Evolutionary conservation across 1,140 invertebrate genomes (phyloP), one percentile per base, ranked within the genome.

Genomic region (Pogonomyrmex barbatus): DNA sequence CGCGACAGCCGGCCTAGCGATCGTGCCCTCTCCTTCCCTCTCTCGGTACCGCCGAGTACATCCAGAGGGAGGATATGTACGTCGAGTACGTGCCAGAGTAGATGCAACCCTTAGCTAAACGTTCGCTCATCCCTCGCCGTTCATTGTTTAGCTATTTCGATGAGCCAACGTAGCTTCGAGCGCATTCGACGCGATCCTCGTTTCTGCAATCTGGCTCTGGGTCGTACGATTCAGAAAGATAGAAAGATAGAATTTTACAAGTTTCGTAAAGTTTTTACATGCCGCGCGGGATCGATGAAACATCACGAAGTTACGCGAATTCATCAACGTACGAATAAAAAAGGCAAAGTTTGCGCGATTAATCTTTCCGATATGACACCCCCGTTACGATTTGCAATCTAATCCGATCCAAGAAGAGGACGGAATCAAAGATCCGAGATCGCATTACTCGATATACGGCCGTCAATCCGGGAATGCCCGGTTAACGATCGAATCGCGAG

Each of bases 111-210:
- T 79, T 68, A 86, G 47, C 56, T 62, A 56, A 67, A 60, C 70
- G 47, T 86, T 77, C 85, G 9, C 62, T 67, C 73, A 60, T 50
- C 71, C 79, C 70, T 79, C 54, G 60, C n/a, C 73, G 71, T 79
- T 82, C 79, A 93, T 93, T 93, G 92, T 93, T 92, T 92, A 90
- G 91, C 89, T 91, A 91, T 92, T 92, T 89, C 76, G 92, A 93
- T 92, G 91, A 93, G 85, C 87, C 88, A 90, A 90, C 91, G 82
- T 85, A 88, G 24, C 90, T 89, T 89, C 83, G 88, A 91, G 90
- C 88, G 81, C 88, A 79, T 89, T 91, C 88, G 63, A 92, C 14
- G 70, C 78, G n/a, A 56, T 30, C 17, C 54, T 65, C 60, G 12
- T 71, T 67, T 60, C 42, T 14, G 42, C 56, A 54, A 54, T 52